Percentiles rank a stretch among this genome's conserved stretches.
Conservation (phyloP, 1,140 invertebrate species). For the Pseudomyrmex concolor region DNA sequence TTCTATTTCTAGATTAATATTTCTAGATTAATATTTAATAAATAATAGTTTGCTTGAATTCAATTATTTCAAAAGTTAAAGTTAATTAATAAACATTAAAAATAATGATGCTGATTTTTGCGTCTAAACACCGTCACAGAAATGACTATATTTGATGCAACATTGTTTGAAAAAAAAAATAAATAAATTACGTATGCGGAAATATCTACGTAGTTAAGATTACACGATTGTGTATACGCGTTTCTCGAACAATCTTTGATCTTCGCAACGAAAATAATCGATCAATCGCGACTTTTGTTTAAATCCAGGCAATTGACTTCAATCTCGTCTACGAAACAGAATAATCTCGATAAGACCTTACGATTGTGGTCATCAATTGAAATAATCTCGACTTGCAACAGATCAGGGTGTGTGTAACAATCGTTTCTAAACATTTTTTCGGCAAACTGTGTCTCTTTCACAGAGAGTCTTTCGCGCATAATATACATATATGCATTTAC, state of each 20-base stretch:
- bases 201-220: not conserved
- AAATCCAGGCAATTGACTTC: slow-evolving; percentile 4
- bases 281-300: not conserved
- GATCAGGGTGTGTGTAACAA: not conserved
- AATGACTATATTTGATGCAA: not conserved
- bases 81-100: not conserved
- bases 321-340: not conserved
- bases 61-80: too few species aligned
- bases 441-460: too few species aligned
- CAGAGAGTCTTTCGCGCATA: not conserved
- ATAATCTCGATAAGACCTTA: not conserved
- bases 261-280: slow-evolving; percentile 19
- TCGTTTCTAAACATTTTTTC: too few species aligned
- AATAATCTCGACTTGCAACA: not conserved
- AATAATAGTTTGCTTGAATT: too few species aligned
- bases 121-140: not conserved
- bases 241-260: slow-evolving; percentile 26
- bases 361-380: slow-evolving; percentile 10
- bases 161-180: too few species aligned
- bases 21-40: too few species aligned
- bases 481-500: not conserved
- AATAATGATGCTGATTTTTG: not conserved
- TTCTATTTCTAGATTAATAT: too few species aligned
- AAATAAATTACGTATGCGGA: not conserved
- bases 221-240: not conserved